phyloP scores from a whole-genome alignment of 2,113 vertebrate genomes.

The Ceyx melanurus region DNA sequence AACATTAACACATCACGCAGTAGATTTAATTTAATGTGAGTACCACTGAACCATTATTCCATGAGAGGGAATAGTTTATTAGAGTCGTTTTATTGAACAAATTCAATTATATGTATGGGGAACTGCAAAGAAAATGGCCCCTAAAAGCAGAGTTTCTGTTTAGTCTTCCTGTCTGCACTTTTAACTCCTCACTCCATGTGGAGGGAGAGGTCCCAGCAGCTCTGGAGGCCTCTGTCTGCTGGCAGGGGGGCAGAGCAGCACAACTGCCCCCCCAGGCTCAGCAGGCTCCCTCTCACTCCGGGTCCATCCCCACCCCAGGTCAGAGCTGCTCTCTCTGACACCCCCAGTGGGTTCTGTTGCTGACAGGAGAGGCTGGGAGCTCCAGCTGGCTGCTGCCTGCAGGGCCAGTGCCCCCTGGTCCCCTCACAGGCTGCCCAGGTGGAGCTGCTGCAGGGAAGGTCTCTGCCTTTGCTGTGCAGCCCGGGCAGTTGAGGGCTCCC shows the following conservation, averaged over 20 bases:
- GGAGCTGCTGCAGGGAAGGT: not conserved
- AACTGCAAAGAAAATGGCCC: not conserved
- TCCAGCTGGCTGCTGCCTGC: not conserved
- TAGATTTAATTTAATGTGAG: not conserved
- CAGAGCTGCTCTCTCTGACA: not conserved
- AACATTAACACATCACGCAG: not conserved
- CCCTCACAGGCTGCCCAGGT: no score
- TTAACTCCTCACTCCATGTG: accelerated
- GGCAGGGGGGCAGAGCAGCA: not conserved
- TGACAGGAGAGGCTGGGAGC: not conserved
- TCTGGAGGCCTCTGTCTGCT: accelerated
- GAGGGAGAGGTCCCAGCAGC: not conserved
- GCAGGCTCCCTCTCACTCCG: not conserved
- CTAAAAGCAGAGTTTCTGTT: not conserved
- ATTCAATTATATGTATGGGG: not conserved
- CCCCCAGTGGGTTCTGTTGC: not conserved
- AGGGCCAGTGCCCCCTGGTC: not conserved
- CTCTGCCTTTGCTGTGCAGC: not conserved
- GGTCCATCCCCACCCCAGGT: accelerated
- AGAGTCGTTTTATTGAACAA: not conserved
- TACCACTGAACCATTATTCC: not conserved
- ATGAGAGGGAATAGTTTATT: accelerated
- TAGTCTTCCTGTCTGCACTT: not conserved
- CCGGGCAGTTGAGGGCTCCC: not conserved
- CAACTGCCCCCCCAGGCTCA: not conserved